Percentiles rank a stretch among this genome's conserved stretches.
phyloP scores from a whole-genome alignment of 2,797 vertebrate genomes.

The Bovichtus diacanthus region DNA sequence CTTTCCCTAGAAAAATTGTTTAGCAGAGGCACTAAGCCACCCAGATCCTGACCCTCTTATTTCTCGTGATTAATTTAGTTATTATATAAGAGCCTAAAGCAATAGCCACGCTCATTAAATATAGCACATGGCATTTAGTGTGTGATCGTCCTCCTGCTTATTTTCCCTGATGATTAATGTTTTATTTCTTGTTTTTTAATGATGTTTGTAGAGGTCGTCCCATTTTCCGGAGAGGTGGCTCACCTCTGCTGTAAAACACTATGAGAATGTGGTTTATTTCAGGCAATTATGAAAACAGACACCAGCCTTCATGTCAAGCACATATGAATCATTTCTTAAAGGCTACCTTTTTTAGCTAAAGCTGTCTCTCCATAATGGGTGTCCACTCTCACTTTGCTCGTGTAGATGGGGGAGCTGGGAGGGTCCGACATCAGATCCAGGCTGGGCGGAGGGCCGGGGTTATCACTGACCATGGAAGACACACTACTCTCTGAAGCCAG shows the following conservation, averaged over 20 bases:
- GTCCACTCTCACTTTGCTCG: slow-evolving; percentile 89
- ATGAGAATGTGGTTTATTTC: neutral
- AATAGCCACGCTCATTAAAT: neutral
- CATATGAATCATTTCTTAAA: slow-evolving; percentile 1
- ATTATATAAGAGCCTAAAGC: neutral
- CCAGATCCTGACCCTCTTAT: neutral
- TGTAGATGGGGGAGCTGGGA: slow-evolving; percentile 87
- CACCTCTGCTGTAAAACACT: neutral
- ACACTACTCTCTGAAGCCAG: slow-evolving; percentile 94
- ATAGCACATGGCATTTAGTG: neutral
- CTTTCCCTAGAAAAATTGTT: neutral
- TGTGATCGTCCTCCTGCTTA: too few species aligned
- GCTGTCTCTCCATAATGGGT: slow-evolving; percentile 84
- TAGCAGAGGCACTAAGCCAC: neutral
- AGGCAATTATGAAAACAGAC: neutral
- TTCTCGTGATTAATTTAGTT: neutral
- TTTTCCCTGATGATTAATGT: neutral
- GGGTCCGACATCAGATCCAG: slow-evolving; percentile 82
- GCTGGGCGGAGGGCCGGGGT: slow-evolving; percentile 83
- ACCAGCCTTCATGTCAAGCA: neutral
- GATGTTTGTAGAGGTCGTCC: neutral
- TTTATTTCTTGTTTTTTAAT: neutral
- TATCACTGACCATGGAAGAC: slow-evolving; percentile 89
- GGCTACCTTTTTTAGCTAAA: slow-evolving; percentile 82
- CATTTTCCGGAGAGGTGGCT: neutral